These are phyloP conservation scores for Phenganax stokvisi DNA, from an alignment of 92 coral and sea anemone species.

Conservation along the genomic window DNA sequence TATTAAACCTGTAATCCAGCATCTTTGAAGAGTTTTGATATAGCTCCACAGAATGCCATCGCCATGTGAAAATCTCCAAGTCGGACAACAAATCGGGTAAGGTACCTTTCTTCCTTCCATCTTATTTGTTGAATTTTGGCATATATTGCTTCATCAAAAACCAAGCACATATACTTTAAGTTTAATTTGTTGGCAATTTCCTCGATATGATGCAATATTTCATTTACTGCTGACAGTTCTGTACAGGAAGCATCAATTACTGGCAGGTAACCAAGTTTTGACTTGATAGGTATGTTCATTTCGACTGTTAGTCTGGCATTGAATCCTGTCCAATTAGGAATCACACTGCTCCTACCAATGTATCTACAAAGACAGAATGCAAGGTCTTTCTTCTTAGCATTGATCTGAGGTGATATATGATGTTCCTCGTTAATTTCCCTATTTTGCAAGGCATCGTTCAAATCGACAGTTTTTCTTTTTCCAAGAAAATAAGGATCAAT, in stretches of 20 bases:
- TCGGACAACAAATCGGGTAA: conserved; percentile 12
- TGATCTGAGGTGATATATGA: neutral
- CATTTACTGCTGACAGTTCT: conserved; percentile 14
- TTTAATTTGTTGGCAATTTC: conserved; percentile 12
- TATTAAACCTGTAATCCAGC: conserved; percentile 23
- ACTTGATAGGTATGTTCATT: neutral
- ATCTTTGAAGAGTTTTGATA: conserved; percentile 22
- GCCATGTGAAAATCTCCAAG: conserved; percentile 26
- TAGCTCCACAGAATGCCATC: conserved; percentile 17
- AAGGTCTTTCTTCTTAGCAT: neutral
- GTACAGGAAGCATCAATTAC: conserved; percentile 14
- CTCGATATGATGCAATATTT: conserved; percentile 1
- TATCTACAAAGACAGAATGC: conserved; percentile 13
- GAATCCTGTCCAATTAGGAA: conserved; percentile 21
- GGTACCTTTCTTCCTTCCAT: conserved; percentile 14
- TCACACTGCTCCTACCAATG: neutral
- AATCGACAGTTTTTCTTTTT: neutral
- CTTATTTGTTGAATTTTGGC: conserved; percentile 23
- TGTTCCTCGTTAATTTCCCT: conserved; percentile 5
- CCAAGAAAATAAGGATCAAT: conserved; percentile 7
- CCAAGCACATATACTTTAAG: conserved; percentile 22
- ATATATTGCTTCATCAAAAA: conserved; percentile 18
- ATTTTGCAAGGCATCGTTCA: conserved; percentile 2
- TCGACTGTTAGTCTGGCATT: neutral
- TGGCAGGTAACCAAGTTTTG: neutral